Percentiles rank a stretch among this genome's conserved stretches.
phyloP scores from a whole-genome alignment of 2,113 vertebrate genomes.

The Trochalopteron elliotii region DNA sequence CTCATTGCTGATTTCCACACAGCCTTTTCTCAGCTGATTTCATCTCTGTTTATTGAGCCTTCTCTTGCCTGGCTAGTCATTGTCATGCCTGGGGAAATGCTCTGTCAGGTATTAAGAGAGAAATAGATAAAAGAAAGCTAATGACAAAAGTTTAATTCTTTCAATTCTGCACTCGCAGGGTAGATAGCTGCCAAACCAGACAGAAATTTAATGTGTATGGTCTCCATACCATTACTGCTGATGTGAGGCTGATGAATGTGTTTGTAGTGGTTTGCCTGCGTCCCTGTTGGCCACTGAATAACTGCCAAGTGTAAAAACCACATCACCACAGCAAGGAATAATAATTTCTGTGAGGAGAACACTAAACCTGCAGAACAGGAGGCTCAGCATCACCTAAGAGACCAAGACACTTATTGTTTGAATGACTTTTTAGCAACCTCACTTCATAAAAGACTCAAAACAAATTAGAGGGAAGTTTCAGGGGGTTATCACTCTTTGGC shows the following conservation, averaged over 20 bases:
- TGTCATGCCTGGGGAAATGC: neutral
- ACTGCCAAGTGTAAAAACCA: neutral
- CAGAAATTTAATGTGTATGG: neutral
- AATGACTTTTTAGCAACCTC: neutral
- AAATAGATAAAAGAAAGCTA: neutral
- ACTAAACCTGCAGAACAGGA: neutral
- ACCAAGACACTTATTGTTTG: neutral
- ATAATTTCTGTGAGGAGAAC: neutral
- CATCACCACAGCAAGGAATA: neutral
- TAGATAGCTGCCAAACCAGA: neutral
- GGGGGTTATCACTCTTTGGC: neutral
- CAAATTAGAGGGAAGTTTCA: neutral
- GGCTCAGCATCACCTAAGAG: neutral
- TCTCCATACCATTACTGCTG: neutral
- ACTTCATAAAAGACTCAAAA: neutral
- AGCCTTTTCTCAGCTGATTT: neutral
- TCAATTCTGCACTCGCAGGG: neutral
- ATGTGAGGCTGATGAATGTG: neutral
- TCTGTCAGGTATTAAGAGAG: constrained; percentile 11
- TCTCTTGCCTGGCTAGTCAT: neutral
- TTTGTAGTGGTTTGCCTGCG: neutral
- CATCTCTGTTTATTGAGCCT: constrained; percentile 3
- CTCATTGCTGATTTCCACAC: neutral
- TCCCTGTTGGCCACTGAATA: neutral
- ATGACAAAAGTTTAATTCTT: neutral